A percentile compares a stretch with the other conserved stretches of the same genome.
phyloP scores from a whole-genome alignment of 2,113 vertebrate species.

The Porphyrio hochstetteri region DNA sequence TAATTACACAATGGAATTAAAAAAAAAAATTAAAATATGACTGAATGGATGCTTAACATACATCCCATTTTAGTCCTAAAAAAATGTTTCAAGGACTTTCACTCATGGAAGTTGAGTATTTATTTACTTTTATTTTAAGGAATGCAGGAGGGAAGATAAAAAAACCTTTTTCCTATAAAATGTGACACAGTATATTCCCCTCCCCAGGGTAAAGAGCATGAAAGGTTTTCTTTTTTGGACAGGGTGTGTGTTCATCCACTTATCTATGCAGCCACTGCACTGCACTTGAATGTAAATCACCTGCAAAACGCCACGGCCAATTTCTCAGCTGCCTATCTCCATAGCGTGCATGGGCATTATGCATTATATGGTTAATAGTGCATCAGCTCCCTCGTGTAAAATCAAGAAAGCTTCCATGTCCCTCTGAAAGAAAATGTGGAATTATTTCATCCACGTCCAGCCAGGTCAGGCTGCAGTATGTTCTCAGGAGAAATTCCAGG shows the following conservation, averaged over 20 bases:
- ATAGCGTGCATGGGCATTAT: slow-evolving; percentile 7
- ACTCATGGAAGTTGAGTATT: not conserved
- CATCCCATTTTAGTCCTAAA: not conserved
- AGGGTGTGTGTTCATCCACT: not conserved
- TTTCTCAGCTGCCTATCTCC: slow-evolving; percentile 16
- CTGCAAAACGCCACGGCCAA: not conserved
- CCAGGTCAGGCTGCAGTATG: not conserved
- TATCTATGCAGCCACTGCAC: not conserved
- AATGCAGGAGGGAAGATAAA: not conserved
- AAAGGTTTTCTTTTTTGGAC: slow-evolving; percentile 37
- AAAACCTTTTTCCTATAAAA: not conserved
- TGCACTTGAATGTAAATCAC: slow-evolving; percentile 64
- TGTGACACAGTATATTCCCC: not conserved
- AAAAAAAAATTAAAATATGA: not conserved
- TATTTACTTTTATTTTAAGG: not conserved
- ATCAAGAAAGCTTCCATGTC: not conserved
- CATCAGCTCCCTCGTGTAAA: slow-evolving; percentile 20
- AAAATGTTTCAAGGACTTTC: not conserved
- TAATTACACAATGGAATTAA: not conserved
- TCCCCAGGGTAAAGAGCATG: slow-evolving; percentile 21
- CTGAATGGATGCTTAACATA: not conserved
- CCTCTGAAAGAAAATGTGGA: not conserved
- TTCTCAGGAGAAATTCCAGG: not conserved
- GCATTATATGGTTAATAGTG: slow-evolving; percentile 23
- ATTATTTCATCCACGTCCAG: slow-evolving; percentile 33